Evolutionary conservation across 1,140 invertebrate species (phyloP), one percentile per base, ranked within the genome.

Genomic region (Zaprionus camerounensis): DNA sequence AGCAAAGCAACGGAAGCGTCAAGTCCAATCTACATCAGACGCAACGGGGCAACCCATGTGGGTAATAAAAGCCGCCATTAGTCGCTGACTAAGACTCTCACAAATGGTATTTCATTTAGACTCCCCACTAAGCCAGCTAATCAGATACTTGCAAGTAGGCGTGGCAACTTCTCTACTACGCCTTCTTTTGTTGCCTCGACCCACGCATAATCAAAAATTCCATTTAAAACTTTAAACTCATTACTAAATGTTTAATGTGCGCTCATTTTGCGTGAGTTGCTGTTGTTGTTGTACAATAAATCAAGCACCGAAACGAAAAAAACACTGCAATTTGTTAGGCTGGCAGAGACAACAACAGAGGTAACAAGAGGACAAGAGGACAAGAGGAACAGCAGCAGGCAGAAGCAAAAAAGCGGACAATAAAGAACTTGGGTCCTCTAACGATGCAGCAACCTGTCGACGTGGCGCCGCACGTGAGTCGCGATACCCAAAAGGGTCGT

Each of bases 201-300:
- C 20, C 17, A 55, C 69, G 71, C 69, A 61, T 84, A 84, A 88
- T 88, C 85, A 88, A 88, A 88, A 81, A 88, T 88, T 88, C 84
- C 75, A 88, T 88, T 88, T 90, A 76, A 84, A 90, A 88, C 85
- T 88, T 90, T 88, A 88, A 88, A 88, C 84, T 88, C 84, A 88
- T 88, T 88, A 90, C 85, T 79, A 81, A 88, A 88, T 88, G 85
- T 88, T 88, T 88, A 90, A 90, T 88, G 85, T 73, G 73, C 71
- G 78, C 85, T 84, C 84, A 68, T 82, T 83, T 68, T 68, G 73
- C 36, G 41, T 57, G 51, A 56, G 13, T n/a, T 41, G n/a, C 46
- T 68, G 7, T 76, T 82, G 58, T 79, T 83, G 24, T 71, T 83
- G 71, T 80, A 73, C 70, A 17, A 77, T 77, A 73, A 77, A 77